Percentiles rank a stretch among this genome's conserved stretches.
Conservation (phyloP, 2,888 invertebrate genomes). For the Acholoe squamosa region DNA sequence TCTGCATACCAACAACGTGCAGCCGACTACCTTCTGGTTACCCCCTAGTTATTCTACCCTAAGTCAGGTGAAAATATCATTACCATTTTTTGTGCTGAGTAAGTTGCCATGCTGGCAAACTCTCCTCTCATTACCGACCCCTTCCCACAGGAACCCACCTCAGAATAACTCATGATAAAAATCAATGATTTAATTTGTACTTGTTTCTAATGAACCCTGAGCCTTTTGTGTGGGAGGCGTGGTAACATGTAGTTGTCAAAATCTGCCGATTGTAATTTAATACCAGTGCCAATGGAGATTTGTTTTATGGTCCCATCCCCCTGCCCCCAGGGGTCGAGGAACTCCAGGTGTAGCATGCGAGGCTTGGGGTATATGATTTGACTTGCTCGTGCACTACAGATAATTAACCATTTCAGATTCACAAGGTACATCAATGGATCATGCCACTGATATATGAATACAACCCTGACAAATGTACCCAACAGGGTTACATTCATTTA, state of each 20-base stretch:
- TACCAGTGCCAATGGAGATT: constrained; percentile 39
- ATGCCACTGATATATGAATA: too few relatives aligned
- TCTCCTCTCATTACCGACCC: not conserved
- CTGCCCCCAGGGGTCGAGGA: not conserved
- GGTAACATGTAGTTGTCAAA: constrained; percentile 42
- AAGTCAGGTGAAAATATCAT: constrained; percentile 1
- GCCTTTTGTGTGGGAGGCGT: constrained; percentile 21
- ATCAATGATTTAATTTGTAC: constrained; percentile 58
- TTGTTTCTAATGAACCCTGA: constrained; percentile 10
- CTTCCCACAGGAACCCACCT: not conserved
- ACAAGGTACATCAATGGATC: not conserved
- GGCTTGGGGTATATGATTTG: constrained; percentile 35
- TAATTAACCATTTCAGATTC: not conserved
- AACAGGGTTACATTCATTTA: too few relatives aligned
- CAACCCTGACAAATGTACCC: too few relatives aligned
- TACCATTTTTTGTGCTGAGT: not conserved
- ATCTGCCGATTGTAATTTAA: constrained; percentile 61
- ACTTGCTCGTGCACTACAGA: not conserved
- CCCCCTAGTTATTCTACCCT: not conserved
- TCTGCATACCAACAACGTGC: too few relatives aligned
- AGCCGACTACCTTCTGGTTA: too few relatives aligned
- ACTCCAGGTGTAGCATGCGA: not conserved
- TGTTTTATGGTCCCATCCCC: constrained; percentile 24
- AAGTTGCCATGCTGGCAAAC: not conserved
- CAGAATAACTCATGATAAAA: constrained; percentile 36